Base-by-base conservation (phyloP, 2,888 invertebrate genomes). In the Xylocampa areola region DNA sequence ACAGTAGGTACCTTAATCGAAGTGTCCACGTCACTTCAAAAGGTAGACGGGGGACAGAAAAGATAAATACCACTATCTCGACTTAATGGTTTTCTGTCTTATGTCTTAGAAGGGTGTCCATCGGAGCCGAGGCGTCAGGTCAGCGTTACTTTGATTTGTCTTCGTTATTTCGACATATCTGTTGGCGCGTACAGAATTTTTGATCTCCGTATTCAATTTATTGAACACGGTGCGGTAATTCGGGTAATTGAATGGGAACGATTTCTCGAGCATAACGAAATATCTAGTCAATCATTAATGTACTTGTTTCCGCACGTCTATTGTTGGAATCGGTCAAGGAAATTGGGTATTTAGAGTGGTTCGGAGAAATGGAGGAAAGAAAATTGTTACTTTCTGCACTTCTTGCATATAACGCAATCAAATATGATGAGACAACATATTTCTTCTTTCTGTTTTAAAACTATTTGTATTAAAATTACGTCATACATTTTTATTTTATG, bases 51-150 rank as follows among this genome's bases (percentile, higher is more conserved):
- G 62, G 68, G 84, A 80, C 77, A 73, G 65, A 73, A 71, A 87
- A 91, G 90, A 92, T 88, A 91, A 91, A 92, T 91, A 91, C 88
- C 82, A 85, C 86, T 86, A 88, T 90, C 87, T 88, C 81, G 82
- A 84, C 85, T 88, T 90, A 92, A 91, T 91, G 87, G 90, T 80
- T 88, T 90, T 85, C 86, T 84, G 90, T 88, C 90, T 80, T 80
- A 63, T 70, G 77, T 85, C 81, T 85, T 77, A 76, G 84, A 82
- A 82, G 88, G 88, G 89, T 81, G 89, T 88, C 87, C 86, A 82
- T 85, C 85, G 78, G 79, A 73, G 70, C 65, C 75, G 45, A 71
- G 81, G 72, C 81, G 83, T 79, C 88, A 84, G 88, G 87, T 87
- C 90, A 86, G 50, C 76, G 75, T 73, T 73, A 79, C 85, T 84